These are phyloP conservation scores for Leucania comma DNA, from an alignment of 2,888 invertebrate species.

Conservation along the genomic window DNA sequence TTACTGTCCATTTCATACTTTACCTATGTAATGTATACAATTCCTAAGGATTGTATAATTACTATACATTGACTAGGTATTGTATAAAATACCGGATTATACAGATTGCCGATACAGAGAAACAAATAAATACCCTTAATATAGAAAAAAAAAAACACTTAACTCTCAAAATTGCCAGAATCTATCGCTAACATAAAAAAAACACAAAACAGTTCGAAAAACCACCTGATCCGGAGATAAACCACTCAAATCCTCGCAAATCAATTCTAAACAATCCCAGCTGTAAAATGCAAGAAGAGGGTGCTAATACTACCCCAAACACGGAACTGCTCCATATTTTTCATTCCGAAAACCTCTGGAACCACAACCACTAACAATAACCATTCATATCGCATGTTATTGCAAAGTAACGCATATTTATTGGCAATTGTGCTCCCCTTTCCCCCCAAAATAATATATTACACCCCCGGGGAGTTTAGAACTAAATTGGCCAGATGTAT, in stretches of 20 bases:
- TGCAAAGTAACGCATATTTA: conserved; percentile 76
- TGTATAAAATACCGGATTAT: too few relatives aligned
- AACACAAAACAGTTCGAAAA: conserved; percentile 10
- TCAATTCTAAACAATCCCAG: conserved; percentile 49
- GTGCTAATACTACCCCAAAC: conserved; percentile 44
- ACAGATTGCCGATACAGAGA: too few relatives aligned
- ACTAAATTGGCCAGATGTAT: conserved; percentile 72
- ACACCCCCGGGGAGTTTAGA: conserved; percentile 64
- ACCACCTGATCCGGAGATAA: conserved; percentile 34
- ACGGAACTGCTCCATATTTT: conserved; percentile 58
- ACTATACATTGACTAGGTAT: too few relatives aligned
- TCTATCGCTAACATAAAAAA: conserved; percentile 9
- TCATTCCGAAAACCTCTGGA: conserved; percentile 39
- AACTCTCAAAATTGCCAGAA: background rate
- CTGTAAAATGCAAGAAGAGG: conserved; percentile 46
- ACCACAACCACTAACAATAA: conserved; percentile 66
- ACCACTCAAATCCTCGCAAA: conserved; percentile 50
- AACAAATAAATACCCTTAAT: too few relatives aligned
- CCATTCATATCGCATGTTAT: conserved; percentile 73
- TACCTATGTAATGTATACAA: too few relatives aligned
- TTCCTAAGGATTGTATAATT: too few relatives aligned
- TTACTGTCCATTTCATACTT: too few relatives aligned
- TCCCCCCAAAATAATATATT: conserved; percentile 64
- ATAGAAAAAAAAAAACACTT: background rate
- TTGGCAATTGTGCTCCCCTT: conserved; percentile 71